phyloP scores from a whole-genome alignment of 37 sponge, comb jelly and placozoan species.

The Lycopodina hypogea region DNA sequence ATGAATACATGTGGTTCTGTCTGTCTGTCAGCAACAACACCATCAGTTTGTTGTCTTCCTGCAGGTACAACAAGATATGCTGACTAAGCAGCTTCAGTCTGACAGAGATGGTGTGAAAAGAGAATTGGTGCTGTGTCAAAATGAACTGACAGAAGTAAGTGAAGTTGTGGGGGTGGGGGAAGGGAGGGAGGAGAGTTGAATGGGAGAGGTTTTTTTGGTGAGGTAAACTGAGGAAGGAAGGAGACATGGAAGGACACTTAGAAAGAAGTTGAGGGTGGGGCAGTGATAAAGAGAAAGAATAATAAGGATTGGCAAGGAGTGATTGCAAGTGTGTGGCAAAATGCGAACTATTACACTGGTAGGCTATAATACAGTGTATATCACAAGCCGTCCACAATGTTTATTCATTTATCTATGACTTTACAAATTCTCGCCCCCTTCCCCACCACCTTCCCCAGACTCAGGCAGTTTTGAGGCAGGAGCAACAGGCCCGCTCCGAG shows the following conservation, averaged over 20 bases:
- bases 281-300: too few species aligned
- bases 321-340: too few species aligned
- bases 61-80: slow-evolving; percentile 30
- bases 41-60: not conserved
- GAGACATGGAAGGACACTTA: too few species aligned
- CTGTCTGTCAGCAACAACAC: slow-evolving; percentile 17
- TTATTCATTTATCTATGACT: too few species aligned
- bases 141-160: not conserved
- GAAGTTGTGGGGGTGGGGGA: not conserved
- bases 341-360: too few species aligned
- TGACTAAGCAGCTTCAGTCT: slow-evolving; percentile 17
- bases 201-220: not conserved
- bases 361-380: too few species aligned
- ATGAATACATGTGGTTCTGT: not conserved
- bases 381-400: too few species aligned
- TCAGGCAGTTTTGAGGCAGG: slow-evolving; percentile 18
- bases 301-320: too few species aligned
- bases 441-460: not conserved
- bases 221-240: not conserved
- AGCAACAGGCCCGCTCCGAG: slow-evolving; percentile 53
- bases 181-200: too few species aligned
- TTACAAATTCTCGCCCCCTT: too few species aligned
- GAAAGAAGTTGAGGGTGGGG: too few species aligned
- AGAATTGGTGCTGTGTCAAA: not conserved
- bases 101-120: slow-evolving; percentile 12